These are phyloP conservation scores for Drosophila saltans DNA, from an alignment of 1,140 invertebrate genomes.

Conservation along the genomic window DNA sequence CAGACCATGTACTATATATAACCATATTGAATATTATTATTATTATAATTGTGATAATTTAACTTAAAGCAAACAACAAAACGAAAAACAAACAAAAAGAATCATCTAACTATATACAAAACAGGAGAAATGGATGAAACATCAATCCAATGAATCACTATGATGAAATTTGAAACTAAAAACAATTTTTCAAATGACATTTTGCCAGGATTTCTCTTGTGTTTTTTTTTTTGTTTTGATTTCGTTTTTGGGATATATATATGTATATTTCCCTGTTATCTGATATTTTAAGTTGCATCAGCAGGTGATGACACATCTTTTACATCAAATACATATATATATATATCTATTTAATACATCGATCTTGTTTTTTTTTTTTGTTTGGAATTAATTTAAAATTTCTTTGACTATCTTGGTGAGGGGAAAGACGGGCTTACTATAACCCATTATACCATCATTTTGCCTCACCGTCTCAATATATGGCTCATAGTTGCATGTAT, in stretches of 20 bases:
- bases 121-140: background rate
- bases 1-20: conserved; percentile 28
- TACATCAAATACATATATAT: conserved; percentile 16
- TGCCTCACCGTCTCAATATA: background rate
- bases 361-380: background rate
- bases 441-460: background rate
- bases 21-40: conserved; percentile 44
- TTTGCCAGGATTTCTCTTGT: too few species aligned
- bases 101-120: conserved; percentile 3
- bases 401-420: conserved; percentile 33
- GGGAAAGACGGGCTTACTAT: conserved; percentile 47
- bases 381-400: conserved; percentile 16
- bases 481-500: conserved; percentile 42
- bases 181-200: too few species aligned
- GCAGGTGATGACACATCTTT: background rate
- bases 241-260: too few species aligned
- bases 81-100: background rate
- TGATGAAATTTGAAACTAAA: background rate
- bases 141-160: background rate
- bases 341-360: conserved; percentile 35
- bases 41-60: conserved; percentile 15
- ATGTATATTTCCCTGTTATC: too few species aligned
- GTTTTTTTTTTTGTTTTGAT: too few species aligned
- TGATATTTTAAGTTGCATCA: background rate
- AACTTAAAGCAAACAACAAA: conserved; percentile 1